Evolutionary conservation across 1,140 invertebrate species (phyloP), one percentile per base, ranked within the genome.

Genomic region (Drosophila pandora): DNA sequence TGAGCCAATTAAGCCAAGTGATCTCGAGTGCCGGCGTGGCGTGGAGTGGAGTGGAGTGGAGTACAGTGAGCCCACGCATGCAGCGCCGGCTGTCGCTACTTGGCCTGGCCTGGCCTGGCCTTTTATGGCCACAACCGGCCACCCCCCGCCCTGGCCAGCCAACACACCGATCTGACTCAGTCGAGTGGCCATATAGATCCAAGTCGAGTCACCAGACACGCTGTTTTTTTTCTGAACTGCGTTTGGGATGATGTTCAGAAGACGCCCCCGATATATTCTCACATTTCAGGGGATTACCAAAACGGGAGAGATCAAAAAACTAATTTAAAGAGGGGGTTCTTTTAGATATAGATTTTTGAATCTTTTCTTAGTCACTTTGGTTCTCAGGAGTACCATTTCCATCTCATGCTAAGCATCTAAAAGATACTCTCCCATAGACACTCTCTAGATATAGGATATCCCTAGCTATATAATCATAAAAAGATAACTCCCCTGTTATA

Each of bases 1-100:
- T 87, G 82, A 73, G 62, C 68, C 83, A 88, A 88, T 88, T 88
- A 75, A 62, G 37, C 37, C 30, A 43, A 75, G 61, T 73, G 48
- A 39, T 60, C 47, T 67, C 49, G 37, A 12, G 43, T 45, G 57
- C 25, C 48, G 8, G 9, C n/a, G 9, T 59, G 8, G 9, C n/a
- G 9, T 59, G 58, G 32, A 39, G 17, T 49, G 48, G 37, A 71
- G 62, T 67, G 43, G 45, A 58, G 54, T 50, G 56, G 28, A 67
- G 56, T 45, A 45, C 48, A 52, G 28, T 37, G 34, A n/a, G 68
- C 70, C 68, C 70, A 63, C 70, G 58, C 70, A 10, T 1, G 7
- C 47, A 34, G 28, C 49, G 25, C 13, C 28, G 22, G 73, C 57
- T 39, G n/a, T 10, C 1, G 12, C 2, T 10, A 37, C 34, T 37